Conservation (phyloP, 2,888 invertebrate species). For the Lycaena phlaeas region DNA sequence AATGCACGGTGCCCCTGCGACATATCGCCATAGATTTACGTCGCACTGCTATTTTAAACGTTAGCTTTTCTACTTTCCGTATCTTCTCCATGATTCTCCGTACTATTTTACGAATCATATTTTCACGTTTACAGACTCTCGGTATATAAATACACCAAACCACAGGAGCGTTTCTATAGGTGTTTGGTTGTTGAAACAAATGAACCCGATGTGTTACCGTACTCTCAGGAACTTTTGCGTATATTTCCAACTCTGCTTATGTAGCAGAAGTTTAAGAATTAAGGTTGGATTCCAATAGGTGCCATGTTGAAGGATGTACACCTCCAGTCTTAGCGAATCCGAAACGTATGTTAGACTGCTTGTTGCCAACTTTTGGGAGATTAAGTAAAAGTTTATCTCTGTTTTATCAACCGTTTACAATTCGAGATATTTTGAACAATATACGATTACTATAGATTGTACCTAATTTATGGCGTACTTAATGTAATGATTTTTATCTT, state of each 20-base stretch:
- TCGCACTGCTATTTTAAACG: slow-evolving; percentile 39
- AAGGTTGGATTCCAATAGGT: slow-evolving; percentile 3
- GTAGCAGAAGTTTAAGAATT: not conserved
- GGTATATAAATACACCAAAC: not conserved
- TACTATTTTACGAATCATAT: slow-evolving; percentile 45
- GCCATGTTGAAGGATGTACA: not conserved
- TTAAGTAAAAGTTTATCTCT: slow-evolving; percentile 10
- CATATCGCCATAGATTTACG: slow-evolving; percentile 42
- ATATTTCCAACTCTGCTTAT: not conserved
- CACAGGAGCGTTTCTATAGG: too few relatives aligned
- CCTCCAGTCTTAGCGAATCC: not conserved
- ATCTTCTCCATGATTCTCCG: slow-evolving; percentile 38
- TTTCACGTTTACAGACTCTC: not conserved
- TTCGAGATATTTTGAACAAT: slow-evolving; percentile 6
- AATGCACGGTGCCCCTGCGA: slow-evolving; percentile 49
- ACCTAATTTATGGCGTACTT: slow-evolving; percentile 4
- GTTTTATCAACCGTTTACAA: slow-evolving; percentile 1
- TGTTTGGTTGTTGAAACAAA: too few relatives aligned
- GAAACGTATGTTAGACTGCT: slow-evolving; percentile 1
- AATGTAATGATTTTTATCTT: not conserved
- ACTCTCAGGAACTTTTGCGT: not conserved
- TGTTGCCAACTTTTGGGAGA: not conserved
- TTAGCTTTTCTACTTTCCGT: slow-evolving; percentile 39
- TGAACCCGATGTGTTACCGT: too few relatives aligned
- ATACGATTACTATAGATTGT: slow-evolving; percentile 7